These are phyloP conservation scores for Gryon sp. DNA, from an alignment of 1,140 invertebrate genomes.

Conservation along the genomic window DNA sequence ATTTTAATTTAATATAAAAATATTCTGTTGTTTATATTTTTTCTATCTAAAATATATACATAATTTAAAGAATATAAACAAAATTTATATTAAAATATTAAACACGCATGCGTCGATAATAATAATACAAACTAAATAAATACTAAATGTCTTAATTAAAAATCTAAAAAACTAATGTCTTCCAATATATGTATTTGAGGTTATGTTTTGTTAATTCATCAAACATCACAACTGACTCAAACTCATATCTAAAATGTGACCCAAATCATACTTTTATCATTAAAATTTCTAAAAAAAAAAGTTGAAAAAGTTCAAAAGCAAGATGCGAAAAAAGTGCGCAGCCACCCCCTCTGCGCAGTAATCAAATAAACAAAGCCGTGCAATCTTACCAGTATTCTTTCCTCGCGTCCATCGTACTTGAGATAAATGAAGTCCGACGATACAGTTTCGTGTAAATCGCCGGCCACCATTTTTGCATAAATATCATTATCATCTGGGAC, in stretches of 20 bases:
- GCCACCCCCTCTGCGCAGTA: background rate
- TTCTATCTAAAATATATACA: no score
- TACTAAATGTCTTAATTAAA: slow-evolving; percentile 1
- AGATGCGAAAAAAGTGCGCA: no score
- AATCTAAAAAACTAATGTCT: background rate
- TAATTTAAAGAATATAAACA: no score
- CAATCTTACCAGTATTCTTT: slow-evolving; percentile 32
- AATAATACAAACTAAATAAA: no score
- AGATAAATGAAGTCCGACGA: slow-evolving; percentile 49
- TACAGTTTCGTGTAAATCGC: slow-evolving; percentile 13
- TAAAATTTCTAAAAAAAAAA: background rate
- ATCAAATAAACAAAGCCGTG: background rate
- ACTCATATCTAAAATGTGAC: no score
- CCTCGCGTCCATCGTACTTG: slow-evolving; percentile 18
- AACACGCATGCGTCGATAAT: no score
- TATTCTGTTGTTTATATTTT: no score
- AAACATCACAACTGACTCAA: no score
- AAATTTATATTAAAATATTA: no score
- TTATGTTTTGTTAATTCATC: background rate
- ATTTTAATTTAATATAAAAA: background rate
- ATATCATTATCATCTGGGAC: slow-evolving; percentile 55
- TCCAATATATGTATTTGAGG: background rate
- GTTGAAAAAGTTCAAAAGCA: no score
- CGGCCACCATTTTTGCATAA: slow-evolving; percentile 53
- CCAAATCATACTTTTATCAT: no score